Conservation (phyloP, 2,888 invertebrate genomes). For the Lordiphosa fenestrarum region DNA sequence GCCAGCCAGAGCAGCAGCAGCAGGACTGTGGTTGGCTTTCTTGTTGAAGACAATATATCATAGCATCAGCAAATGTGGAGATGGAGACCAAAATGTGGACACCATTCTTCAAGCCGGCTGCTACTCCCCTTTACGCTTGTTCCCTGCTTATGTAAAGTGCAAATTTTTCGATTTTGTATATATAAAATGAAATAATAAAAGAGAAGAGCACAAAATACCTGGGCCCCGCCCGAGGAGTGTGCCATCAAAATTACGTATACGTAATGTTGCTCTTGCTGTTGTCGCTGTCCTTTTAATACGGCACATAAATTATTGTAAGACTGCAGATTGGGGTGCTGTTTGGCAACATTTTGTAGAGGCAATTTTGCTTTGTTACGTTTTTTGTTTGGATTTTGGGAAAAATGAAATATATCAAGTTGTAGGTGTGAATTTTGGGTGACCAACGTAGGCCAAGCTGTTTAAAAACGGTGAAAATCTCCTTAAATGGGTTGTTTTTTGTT, state of each 20-base stretch:
- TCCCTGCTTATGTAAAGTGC: conserved; percentile 62
- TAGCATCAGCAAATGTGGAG: conserved; percentile 54
- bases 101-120: conserved; percentile 19
- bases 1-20: conserved; percentile 8
- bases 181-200: conserved; percentile 21
- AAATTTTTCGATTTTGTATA: conserved; percentile 70
- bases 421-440: conserved; percentile 58
- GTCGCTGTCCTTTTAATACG: conserved; percentile 72
- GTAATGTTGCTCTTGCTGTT: conserved; percentile 47
- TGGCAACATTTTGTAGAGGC: conserved; percentile 54
- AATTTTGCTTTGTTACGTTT: not conserved
- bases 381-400: conserved; percentile 13
- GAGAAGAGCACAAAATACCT: conserved; percentile 41
- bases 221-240: conserved; percentile 41
- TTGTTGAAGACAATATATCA: conserved; percentile 75
- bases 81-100: conserved; percentile 47
- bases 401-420: conserved; percentile 48
- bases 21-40: conserved; percentile 60
- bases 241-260: conserved; percentile 73
- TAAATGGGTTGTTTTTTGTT: conserved; percentile 11
- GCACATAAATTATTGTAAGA: conserved; percentile 72
- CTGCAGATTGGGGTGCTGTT: conserved; percentile 66
- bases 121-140: conserved; percentile 63
- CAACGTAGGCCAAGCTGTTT: conserved; percentile 38
- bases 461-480: conserved; percentile 13